Base-by-base conservation (phyloP, 92 coral and sea anemone genomes). In the Umimayanthus chanpuru region DNA sequence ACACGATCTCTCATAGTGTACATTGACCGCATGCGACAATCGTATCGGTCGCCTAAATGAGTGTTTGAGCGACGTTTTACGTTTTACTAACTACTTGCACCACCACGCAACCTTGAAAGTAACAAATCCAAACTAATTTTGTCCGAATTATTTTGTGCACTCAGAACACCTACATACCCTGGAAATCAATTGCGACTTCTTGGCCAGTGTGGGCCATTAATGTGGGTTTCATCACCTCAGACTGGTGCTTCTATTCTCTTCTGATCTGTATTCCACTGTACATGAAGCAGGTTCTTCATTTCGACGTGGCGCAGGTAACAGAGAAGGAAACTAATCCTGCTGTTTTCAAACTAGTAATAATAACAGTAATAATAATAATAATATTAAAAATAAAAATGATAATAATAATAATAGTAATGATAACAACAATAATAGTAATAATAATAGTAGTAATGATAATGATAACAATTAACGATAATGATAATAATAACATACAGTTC, bases 241-340 rank as follows among this genome's bases (percentile, higher is more conserved):
- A 92, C 65, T 94, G 96, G 96, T 80, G 93, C 77, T 94, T 94
- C 66, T 94, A 94, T 72, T 89, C 96, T 6, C 80, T 92, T 82
- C 86, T 94, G 40, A 90, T 94, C 49, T 94, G 94, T 47, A 90
- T 92, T 79, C 96, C 96, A 39, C 47, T 88, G 72, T 93, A 89
- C 76, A 86, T 93, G 79, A 89, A 92, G 82, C 94, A 93, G 73
- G 94, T 93, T 39, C 90, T 89, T 36, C 88, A 91, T 40, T 93
- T 91, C 50, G 78, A 89, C 44, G 87, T 93, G 25, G 71, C 93
- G 6, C 87, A 92, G 91, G 96, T 93, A 87, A 75, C 66, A 8
- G 21, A 16, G 26, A 40, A 25, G 41, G 21, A 65, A 30, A 29
- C 2, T 20, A 9, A 8, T 79, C 20, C 23, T 80, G 36, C 61